phyloP scores from a whole-genome alignment of 1,140 invertebrate species.

The Maniola jurtina region DNA sequence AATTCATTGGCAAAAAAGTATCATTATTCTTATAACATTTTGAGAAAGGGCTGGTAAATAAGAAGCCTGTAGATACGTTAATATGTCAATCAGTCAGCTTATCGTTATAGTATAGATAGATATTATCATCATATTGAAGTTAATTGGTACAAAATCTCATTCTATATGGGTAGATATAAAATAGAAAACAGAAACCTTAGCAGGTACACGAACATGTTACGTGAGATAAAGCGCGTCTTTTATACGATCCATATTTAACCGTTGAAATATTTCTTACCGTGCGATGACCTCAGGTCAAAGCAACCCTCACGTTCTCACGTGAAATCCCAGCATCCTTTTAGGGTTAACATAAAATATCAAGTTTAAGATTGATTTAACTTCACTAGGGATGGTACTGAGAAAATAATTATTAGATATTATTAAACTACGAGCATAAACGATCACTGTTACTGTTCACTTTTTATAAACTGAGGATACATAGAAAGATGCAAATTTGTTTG shows the following conservation, averaged over 20 bases:
- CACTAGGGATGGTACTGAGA: not conserved
- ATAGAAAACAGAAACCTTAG: not conserved
- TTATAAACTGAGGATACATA: no score
- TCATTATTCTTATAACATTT: no score
- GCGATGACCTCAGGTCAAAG: slow-evolving; percentile 50
- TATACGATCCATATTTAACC: slow-evolving; percentile 12
- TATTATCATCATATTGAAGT: no score
- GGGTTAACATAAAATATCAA: slow-evolving; percentile 29
- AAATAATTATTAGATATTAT: not conserved
- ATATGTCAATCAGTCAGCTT: no score
- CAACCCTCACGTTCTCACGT: slow-evolving; percentile 54
- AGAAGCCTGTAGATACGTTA: no score
- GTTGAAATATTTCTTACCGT: slow-evolving; percentile 19
- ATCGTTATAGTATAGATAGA: no score
- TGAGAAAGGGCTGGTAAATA: no score
- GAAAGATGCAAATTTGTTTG: no score
- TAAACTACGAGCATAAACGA: slow-evolving; percentile 5
- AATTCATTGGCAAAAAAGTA: no score
- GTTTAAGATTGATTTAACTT: slow-evolving; percentile 22
- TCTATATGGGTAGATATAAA: not conserved
- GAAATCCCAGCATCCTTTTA: slow-evolving; percentile 40
- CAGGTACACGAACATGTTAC: not conserved
- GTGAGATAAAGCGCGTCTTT: slow-evolving; percentile 11
- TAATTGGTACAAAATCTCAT: not conserved
- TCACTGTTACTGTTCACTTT: no score